Conservation (phyloP, 2,797 vertebrate species). For the Lepilemur septentrionalis region DNA sequence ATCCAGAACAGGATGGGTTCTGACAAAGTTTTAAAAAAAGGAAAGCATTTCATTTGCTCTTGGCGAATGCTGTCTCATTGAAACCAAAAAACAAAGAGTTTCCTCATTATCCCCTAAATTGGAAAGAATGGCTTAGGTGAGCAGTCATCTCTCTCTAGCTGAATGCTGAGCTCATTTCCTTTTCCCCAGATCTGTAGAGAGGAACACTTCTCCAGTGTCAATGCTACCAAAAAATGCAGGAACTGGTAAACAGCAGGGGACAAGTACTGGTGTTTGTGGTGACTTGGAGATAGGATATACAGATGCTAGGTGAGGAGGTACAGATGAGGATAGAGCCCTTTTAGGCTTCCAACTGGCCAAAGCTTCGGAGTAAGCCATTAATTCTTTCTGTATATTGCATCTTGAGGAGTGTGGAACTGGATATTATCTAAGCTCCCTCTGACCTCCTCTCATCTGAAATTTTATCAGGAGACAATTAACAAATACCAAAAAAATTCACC, state of each 20-base stretch:
- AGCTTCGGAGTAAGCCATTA: not conserved
- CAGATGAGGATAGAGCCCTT: not conserved
- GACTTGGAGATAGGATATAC: not conserved
- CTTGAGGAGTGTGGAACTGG: not conserved
- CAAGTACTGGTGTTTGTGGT: not conserved
- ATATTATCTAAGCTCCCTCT: not conserved
- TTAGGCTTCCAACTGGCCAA: not conserved
- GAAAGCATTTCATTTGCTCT: not conserved
- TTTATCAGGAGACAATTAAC: not conserved
- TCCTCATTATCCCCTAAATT: not conserved
- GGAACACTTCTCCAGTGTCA: not conserved
- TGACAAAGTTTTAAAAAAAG: not conserved
- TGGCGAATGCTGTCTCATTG: not conserved
- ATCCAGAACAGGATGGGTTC: not conserved
- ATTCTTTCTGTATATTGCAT: not conserved
- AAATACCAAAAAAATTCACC: not conserved
- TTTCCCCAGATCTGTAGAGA: not conserved
- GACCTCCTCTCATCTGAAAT: not conserved
- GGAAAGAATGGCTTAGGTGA: not conserved
- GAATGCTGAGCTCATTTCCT: not conserved
- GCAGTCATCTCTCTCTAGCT: not conserved
- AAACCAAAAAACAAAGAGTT: not conserved
- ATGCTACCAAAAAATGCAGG: not conserved
- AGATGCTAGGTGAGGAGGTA: not conserved
- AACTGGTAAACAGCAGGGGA: not conserved